These are phyloP conservation scores for Nixonia krombeini DNA, from an alignment of 1,140 invertebrate species.

Conservation along the genomic window DNA sequence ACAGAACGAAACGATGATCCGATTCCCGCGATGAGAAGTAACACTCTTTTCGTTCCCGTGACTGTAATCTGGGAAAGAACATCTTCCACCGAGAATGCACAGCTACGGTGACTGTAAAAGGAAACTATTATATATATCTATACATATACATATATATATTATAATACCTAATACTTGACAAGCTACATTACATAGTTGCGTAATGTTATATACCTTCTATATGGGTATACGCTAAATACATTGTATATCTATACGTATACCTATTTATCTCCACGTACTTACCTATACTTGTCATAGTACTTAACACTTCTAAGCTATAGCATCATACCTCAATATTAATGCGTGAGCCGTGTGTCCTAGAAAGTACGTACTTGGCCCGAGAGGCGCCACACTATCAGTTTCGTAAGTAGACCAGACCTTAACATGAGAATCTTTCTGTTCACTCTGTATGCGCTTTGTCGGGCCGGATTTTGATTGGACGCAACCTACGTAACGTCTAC, in stretches of 20 bases:
- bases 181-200: slow-evolving; percentile 62
- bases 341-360: slow-evolving; percentile 70
- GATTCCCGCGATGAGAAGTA: slow-evolving; percentile 4
- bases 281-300: slow-evolving; percentile 64
- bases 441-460: slow-evolving; percentile 54
- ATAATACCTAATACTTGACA: slow-evolving; percentile 65
- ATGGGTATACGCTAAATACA: slow-evolving; percentile 67
- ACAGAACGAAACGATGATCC: too few relatives aligned
- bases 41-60: slow-evolving; percentile 30
- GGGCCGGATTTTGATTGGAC: slow-evolving; percentile 63
- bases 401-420: slow-evolving; percentile 71
- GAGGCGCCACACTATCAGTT: slow-evolving; percentile 69
- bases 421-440: slow-evolving; percentile 54
- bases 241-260: slow-evolving; percentile 60
- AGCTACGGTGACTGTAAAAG: slow-evolving; percentile 60
- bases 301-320: slow-evolving; percentile 68
- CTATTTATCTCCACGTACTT: slow-evolving; percentile 56
- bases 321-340: slow-evolving; percentile 68
- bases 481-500: slow-evolving; percentile 22
- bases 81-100: slow-evolving; percentile 63
- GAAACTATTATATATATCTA: slow-evolving; percentile 65
- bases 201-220: slow-evolving; percentile 64
- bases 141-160: too few relatives aligned
- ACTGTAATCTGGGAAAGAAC: slow-evolving; percentile 13
- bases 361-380: slow-evolving; percentile 69